Conservation (phyloP, 2,888 invertebrate species). For the Clanis bilineata region DNA sequence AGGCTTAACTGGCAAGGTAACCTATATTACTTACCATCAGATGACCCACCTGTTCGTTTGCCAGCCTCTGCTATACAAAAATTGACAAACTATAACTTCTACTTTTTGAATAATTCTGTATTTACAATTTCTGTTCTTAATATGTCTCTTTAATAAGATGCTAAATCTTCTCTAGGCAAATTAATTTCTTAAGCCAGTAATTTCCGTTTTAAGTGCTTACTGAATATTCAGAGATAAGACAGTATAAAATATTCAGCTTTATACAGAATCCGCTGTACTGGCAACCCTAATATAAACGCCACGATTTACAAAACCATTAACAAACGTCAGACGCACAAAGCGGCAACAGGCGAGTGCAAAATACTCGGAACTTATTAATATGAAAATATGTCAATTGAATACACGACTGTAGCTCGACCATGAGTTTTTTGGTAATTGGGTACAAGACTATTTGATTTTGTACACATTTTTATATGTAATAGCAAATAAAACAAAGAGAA, state of each 20-base stretch:
- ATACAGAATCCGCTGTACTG: not conserved
- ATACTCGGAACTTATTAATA: not conserved
- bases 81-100: too few species aligned
- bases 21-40: too few species aligned
- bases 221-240: constrained; percentile 3
- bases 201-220: not conserved
- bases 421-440: not conserved
- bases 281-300: not conserved
- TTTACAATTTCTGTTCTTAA: not conserved
- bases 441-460: too few species aligned
- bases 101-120: too few species aligned
- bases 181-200: not conserved
- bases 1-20: too few species aligned
- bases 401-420: not conserved
- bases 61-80: too few species aligned
- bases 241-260: constrained; percentile 5
- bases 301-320: constrained; percentile 6
- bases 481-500: too few species aligned
- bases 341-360: not conserved
- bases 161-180: not conserved
- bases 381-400: not conserved
- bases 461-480: too few species aligned
- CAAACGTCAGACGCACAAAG: constrained; percentile 1
- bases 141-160: not conserved
- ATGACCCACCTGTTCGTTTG: too few species aligned